phyloP scores from a whole-genome alignment of 1,140 invertebrate genomes.

The Drosophila azteca region DNA sequence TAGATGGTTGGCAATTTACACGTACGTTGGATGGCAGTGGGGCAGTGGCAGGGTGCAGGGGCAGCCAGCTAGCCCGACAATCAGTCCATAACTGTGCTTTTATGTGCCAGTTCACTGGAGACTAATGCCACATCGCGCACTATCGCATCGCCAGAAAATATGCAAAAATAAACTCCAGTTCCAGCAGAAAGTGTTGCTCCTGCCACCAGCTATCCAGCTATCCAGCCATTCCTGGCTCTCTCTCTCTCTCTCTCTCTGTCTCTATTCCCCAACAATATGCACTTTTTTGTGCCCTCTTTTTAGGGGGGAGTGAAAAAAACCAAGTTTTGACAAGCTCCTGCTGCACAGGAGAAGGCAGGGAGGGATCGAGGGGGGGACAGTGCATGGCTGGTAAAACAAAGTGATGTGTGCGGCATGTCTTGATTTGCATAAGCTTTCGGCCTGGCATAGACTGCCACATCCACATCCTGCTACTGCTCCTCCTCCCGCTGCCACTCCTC shows the following conservation, averaged over 20 bases:
- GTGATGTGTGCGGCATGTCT: constrained; percentile 76
- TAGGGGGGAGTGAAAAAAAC: constrained; percentile 23
- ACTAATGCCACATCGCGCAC: constrained; percentile 60
- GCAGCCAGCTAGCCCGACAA: constrained; percentile 46
- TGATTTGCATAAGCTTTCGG: constrained; percentile 75
- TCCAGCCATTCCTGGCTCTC: too few species aligned
- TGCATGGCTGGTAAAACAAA: constrained; percentile 51
- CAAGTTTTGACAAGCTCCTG: constrained; percentile 68
- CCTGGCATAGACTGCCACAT: constrained; percentile 37
- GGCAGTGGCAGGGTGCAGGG: too few species aligned
- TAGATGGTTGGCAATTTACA: constrained; percentile 41
- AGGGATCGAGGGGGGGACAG: background rate
- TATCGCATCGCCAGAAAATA: constrained; percentile 37
- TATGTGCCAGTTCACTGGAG: constrained; percentile 77
- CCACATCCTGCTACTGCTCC: background rate
- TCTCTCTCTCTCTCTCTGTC: too few species aligned
- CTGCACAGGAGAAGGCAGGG: background rate
- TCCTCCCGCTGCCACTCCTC: too few species aligned
- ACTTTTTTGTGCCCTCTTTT: constrained; percentile 45
- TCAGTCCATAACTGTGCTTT: constrained; percentile 78
- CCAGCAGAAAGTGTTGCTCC: background rate
- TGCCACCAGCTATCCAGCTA: too few species aligned
- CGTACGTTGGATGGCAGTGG: constrained; percentile 43
- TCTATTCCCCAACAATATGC: constrained; percentile 54
- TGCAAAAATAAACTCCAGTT: constrained; percentile 71